These are phyloP conservation scores for Ectropis grisescens DNA, from an alignment of 1,140 invertebrate species.

Conservation along the genomic window DNA sequence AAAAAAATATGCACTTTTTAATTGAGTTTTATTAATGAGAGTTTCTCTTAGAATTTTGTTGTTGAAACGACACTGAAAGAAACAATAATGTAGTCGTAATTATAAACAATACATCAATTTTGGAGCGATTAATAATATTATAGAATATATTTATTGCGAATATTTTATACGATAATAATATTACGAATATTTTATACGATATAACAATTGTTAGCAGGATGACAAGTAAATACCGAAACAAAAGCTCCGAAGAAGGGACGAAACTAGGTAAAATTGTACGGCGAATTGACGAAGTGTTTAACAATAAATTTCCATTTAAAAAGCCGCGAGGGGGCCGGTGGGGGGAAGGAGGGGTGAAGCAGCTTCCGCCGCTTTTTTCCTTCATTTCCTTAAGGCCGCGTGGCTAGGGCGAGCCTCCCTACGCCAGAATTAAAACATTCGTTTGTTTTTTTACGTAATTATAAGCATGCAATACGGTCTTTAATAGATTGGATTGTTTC, in stretches of 20 bases:
- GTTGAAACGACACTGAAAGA: too few relatives aligned
- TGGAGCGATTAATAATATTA: too few relatives aligned
- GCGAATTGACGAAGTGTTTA: constrained; percentile 62
- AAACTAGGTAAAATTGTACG: constrained; percentile 43
- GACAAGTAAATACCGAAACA: too few relatives aligned
- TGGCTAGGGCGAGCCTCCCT: constrained; percentile 40
- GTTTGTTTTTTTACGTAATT: constrained; percentile 40
- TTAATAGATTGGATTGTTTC: constrained; percentile 4
- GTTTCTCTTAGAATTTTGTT: too few relatives aligned
- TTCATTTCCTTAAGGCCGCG: constrained; percentile 60
- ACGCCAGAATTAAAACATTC: constrained; percentile 52
- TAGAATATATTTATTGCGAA: too few relatives aligned
- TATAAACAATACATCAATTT: too few relatives aligned
- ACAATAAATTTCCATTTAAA: constrained; percentile 70
- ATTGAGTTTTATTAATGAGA: too few relatives aligned
- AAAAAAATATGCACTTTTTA: too few relatives aligned
- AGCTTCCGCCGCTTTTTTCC: constrained; percentile 62
- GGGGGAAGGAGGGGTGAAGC: constrained; percentile 17
- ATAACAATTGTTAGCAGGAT: background rate
- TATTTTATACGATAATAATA: too few relatives aligned
- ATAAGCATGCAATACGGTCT: constrained; percentile 13
- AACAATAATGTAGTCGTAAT: too few relatives aligned
- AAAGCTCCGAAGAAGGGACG: too few relatives aligned
- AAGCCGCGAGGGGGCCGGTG: constrained; percentile 47
- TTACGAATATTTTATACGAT: background rate